Percentiles rank a stretch among this genome's conserved stretches.
Conservation (phyloP, 1,140 invertebrate genomes). For the Polypedilum pembai region DNA sequence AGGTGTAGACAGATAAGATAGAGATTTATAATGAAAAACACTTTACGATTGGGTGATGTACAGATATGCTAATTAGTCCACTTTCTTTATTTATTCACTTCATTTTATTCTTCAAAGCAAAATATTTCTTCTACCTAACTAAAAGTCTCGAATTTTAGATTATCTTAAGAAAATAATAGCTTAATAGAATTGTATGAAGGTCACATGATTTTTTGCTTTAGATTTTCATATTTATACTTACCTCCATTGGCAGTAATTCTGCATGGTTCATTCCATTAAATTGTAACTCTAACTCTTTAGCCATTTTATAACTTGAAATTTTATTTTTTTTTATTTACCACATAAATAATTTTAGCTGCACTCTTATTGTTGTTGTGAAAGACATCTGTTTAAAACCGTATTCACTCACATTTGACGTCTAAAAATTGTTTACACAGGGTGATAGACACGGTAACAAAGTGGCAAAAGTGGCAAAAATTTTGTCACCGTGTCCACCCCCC, state of each 20-base stretch:
- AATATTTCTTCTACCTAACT: too few relatives aligned
- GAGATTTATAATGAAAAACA: slow-evolving; percentile 21
- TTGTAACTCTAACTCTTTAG: background rate
- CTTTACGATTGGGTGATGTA: background rate
- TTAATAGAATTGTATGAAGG: background rate
- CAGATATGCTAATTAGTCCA: slow-evolving; percentile 2
- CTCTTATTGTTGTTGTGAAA: background rate
- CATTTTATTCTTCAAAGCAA: too few relatives aligned
- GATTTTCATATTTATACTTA: slow-evolving; percentile 30
- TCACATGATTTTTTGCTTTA: slow-evolving; percentile 26
- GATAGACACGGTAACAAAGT: too few relatives aligned
- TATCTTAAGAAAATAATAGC: too few relatives aligned
- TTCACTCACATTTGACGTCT: background rate
- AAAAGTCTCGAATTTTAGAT: too few relatives aligned
- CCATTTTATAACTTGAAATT: background rate
- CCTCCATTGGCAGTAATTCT: slow-evolving; percentile 40
- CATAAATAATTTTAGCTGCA: background rate
- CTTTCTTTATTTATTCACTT: background rate
- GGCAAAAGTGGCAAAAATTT: too few relatives aligned
- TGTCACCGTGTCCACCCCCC: too few relatives aligned
- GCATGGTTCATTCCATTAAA: slow-evolving; percentile 34
- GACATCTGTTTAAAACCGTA: background rate
- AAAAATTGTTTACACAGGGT: too few relatives aligned
- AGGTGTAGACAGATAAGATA: slow-evolving; percentile 30
- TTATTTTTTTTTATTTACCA: background rate